Evolutionary conservation across 2,888 invertebrate species (phyloP), one percentile per base, ranked within the genome.

Genomic region (Tillus elongatus): DNA sequence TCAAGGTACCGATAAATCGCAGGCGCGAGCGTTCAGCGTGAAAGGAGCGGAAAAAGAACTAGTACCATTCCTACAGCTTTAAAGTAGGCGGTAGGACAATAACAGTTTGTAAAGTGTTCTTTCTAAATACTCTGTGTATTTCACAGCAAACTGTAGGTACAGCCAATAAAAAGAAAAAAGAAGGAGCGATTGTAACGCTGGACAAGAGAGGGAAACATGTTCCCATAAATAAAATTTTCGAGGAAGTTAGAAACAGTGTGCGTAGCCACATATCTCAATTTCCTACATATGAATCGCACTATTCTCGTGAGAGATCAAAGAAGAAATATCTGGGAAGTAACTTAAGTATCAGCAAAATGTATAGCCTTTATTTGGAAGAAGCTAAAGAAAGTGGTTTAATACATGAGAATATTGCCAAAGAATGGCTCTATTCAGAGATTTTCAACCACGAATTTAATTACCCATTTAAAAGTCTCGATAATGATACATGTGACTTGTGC

Each of bases 151-250:
- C 24, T 19, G 24, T 19, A 19, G 24, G n/a, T n/a, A 19, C 24
- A 6, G 24, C 24, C 6, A 9, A 8, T 6, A 19, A 19, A 19
- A 19, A 19, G 24, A 19, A 19, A 9, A 19, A 19, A 9, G 24
- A 19, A 8, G 24, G 24, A 19, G 6, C 6, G 6, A 19, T 19
- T 19, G 24, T 19, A 19, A 19, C 24, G n/a, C 24, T n/a, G 6
- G 24, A 19, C n/a, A 19, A 19, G n/a, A 19, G 24, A 19, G 24
- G 29, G 29, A 29, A 29, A 29, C 8, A 29, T 6, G 29, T 8
- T 8, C 29, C 29, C 10, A 4, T 4, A 19, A 8, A 8, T 19
- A 9, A 19, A 19, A 8, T 19, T 19, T 19, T 19, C 6, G 24
- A 19, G n/a, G n/a, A 19, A 19, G n/a, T 19, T 19, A 6, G n/a